Evolutionary conservation across 2,888 invertebrate genomes (phyloP), one percentile per base, ranked within the genome.

Genomic region (Pyrocoelia pectoralis): DNA sequence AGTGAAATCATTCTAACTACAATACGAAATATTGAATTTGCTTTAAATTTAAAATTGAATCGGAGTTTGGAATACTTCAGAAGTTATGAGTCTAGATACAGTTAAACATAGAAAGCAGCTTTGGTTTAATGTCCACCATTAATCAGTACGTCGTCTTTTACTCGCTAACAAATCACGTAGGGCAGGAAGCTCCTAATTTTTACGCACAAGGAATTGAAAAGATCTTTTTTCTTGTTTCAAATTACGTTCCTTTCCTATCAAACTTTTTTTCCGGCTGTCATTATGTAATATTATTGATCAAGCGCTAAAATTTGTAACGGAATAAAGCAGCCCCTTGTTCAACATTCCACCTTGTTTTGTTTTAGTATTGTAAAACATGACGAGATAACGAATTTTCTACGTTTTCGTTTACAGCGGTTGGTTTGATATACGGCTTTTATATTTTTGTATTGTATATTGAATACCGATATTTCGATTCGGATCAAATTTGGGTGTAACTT

Each of bases 401-500:
- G 59, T 48, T 53, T 59, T 59, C 53, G 51, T 53, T 58, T 58
- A 52, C 51, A 6, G 28, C 17, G 41, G 41, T 53, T 19, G 19
- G 54, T 28, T 49, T 53, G 52, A 53, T 52, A 50, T 50, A 19
- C 29, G n/a, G 46, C 18, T 38, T 59, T 46, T 54, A 54, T 41
- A 60, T 55, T 41, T 40, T 43, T 33, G 46, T 55, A 50, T 62
- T 57, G 48, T 52, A 18, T 55, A 54, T 58, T 40, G 56, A 57
- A 53, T 54, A 48, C 19, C 58, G 29, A 40, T 46, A 57, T 49
- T 50, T 40, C 53, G 52, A 48, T 43, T 62, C 28, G 19, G 53
- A 62, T 62, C 43, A 59, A 58, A 59, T 59, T 58, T 50, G 50
- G 63, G 57, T 55, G 50, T 63, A 63, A 55, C 58, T 62, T 56